phyloP scores from a whole-genome alignment of 2,888 invertebrate species.

The Mimachlamys varia region DNA sequence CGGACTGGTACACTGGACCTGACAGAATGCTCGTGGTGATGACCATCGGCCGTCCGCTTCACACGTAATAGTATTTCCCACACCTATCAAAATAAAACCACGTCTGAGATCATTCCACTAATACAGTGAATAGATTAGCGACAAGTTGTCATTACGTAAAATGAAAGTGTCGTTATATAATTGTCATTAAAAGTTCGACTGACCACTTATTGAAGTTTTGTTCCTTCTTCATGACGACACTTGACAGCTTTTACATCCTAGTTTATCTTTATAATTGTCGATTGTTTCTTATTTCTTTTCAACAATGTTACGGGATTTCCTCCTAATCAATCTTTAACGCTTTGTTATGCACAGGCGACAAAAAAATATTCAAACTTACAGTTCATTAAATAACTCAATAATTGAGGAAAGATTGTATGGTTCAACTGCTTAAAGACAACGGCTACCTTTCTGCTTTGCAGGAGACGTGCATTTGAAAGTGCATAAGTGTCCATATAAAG shows the following conservation, averaged over 20 bases:
- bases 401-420: neutral
- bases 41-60: conserved; percentile 73
- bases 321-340: no score
- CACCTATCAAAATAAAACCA: conserved; percentile 56
- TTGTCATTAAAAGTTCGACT: no score
- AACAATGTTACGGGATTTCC: no score
- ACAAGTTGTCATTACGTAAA: no score
- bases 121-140: no score
- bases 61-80: conserved; percentile 66
- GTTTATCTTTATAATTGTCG: no score
- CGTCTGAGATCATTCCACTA: no score
- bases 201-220: no score
- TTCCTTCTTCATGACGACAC: no score
- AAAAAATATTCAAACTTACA: neutral
- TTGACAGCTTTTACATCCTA: no score
- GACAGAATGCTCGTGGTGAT: conserved; percentile 64
- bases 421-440: neutral
- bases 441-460: conserved; percentile 68
- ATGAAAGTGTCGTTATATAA: no score
- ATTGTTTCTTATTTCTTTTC: no score
- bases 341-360: neutral
- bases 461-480: conserved; percentile 73
- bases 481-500: conserved; percentile 65
- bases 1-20: conserved; percentile 64
- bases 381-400: neutral